These are phyloP conservation scores for Spisula solida DNA, from an alignment of 2,888 invertebrate genomes.

Conservation along the genomic window DNA sequence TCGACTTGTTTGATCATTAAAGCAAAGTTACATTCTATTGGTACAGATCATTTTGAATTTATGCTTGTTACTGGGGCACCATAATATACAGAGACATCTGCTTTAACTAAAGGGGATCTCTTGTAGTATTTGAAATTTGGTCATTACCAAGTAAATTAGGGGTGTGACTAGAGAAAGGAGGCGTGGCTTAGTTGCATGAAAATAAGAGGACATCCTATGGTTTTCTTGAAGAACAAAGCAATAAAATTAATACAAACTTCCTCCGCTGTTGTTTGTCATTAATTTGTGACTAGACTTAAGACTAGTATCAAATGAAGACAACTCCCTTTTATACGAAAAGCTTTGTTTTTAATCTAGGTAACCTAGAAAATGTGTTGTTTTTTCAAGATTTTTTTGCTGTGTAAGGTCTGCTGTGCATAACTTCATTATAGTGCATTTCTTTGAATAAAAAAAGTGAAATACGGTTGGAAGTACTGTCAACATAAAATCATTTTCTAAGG, in stretches of 20 bases:
- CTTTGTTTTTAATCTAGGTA: not conserved
- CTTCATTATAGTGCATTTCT: too few relatives aligned
- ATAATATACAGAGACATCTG: too few relatives aligned
- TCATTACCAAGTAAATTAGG: not conserved
- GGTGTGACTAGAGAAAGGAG: not conserved
- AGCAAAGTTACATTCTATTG: too few relatives aligned
- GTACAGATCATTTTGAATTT: too few relatives aligned
- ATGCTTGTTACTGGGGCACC: too few relatives aligned
- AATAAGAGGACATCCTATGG: not conserved
- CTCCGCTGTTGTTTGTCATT: not conserved
- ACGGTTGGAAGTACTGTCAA: too few relatives aligned
- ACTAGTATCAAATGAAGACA: not conserved
- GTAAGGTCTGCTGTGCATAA: too few relatives aligned
- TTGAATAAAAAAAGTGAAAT: too few relatives aligned
- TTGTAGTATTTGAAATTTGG: not conserved
- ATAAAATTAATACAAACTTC: slow-evolving; percentile 9
- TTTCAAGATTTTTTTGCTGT: too few relatives aligned
- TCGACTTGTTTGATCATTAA: too few relatives aligned
- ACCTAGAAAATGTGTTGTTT: not conserved
- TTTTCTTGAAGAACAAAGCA: not conserved
- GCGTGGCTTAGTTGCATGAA: not conserved
- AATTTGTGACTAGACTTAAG: slow-evolving; percentile 6
- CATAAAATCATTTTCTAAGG: too few relatives aligned
- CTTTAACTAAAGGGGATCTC: too few relatives aligned
- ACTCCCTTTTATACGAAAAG: not conserved